These are phyloP conservation scores for Marronus borbonicus DNA, from an alignment of 2,888 invertebrate genomes.

Conservation along the genomic window DNA sequence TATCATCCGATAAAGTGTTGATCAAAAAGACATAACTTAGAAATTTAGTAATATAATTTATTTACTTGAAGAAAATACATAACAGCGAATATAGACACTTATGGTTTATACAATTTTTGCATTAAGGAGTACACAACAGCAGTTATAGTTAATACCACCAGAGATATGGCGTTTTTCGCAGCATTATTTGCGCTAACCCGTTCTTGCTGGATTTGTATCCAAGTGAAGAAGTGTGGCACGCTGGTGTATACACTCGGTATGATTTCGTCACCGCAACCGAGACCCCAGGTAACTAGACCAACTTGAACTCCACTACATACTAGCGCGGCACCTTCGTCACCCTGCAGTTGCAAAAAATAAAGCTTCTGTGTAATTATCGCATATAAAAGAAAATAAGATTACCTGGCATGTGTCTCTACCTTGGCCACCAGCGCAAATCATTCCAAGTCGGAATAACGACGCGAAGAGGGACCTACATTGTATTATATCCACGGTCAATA, in stretches of 20 bases:
- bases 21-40: too few relatives aligned
- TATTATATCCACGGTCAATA: neutral
- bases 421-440: constrained; percentile 25
- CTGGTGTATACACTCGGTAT: constrained; percentile 57
- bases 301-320: constrained; percentile 54
- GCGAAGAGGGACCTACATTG: neutral
- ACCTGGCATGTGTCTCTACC: constrained; percentile 27
- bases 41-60: too few relatives aligned
- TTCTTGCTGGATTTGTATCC: constrained; percentile 52
- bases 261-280: constrained; percentile 53
- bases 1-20: too few relatives aligned
- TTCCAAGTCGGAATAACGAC: neutral
- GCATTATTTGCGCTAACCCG: neutral
- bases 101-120: neutral
- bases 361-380: neutral
- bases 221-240: constrained; percentile 53
- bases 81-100: too few relatives aligned
- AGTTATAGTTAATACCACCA: neutral
- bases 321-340: constrained; percentile 58
- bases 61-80: too few relatives aligned
- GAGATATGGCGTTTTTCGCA: neutral
- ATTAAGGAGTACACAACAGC: neutral
- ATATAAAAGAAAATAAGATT: neutral
- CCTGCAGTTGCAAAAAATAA: constrained; percentile 50
- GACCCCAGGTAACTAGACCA: constrained; percentile 57